Evolutionary conservation across 37 sponge, comb jelly and placozoan genomes (phyloP), one percentile per base, ranked within the genome.

Genomic region (Aphrocallistes beatrix): DNA sequence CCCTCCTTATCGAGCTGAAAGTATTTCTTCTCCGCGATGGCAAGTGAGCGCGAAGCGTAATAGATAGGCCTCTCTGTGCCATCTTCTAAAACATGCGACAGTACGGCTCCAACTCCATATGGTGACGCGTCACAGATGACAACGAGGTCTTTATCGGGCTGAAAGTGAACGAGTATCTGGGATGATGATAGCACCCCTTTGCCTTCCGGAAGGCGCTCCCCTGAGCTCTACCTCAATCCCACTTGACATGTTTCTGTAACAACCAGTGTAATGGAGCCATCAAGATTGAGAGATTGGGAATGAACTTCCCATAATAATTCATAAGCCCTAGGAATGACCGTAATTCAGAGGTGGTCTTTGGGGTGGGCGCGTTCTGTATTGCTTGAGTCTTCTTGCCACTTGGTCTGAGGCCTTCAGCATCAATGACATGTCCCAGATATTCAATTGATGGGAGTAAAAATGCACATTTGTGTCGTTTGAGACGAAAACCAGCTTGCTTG

Each of bases 21-120:
- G 36, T 87, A 87, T 37, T 87, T 87, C n/a, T 75, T 38, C 60
- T 90, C 91, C 19, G 86, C 47, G n/a, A 40, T 30, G 3, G 84
- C 37, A 42, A 87, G 37, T 19, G 88, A 82, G 30, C 91, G 39
- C 1, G 88, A 90, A 34, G 82, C 87, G 38, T 84, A 88, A 36
- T 48, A 85, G 37, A 90, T 36, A 21, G 91, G 88, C 37, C 83
- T 48, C 13, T 90, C 88, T 37, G 81, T 51, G 19, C 86, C 86
- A 85, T 87, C 86, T 23, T 37, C 49, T 50, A 83, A 37, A 17
- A 8, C 10, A 30, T 90, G 90, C 0, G 89, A 86, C 9, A 89
- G 81, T 16, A 89, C 86, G 0, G 86, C 89, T 38, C 89, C 89
- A 36, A 89, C 81, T 84, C 88, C n/a, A n/a, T n/a, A n/a, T n/a